phyloP scores from a whole-genome alignment of 30 jellyfish, hydroid and myxozoan genomes.

The Chrysaora quinquecirrha region DNA sequence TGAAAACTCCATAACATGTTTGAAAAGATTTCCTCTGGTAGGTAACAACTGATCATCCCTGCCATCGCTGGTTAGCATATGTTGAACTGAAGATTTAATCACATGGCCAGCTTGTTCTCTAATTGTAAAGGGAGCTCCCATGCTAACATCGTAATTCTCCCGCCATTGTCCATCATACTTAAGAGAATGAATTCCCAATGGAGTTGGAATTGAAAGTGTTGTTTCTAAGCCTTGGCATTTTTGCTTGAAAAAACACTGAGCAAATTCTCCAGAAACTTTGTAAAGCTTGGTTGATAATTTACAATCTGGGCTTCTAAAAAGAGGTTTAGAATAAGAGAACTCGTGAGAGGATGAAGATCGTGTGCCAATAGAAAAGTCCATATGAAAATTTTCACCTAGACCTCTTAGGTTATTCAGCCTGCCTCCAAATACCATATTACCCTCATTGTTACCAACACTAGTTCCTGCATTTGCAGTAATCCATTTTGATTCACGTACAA shows the following conservation, averaged over 20 bases:
- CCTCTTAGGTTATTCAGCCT: constrained; percentile 85
- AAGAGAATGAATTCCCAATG: constrained; percentile 81
- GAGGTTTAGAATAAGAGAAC: constrained; percentile 65
- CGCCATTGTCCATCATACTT: constrained; percentile 88
- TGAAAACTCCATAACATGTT: constrained; percentile 84
- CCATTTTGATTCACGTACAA: constrained; percentile 77
- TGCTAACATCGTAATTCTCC: constrained; percentile 64
- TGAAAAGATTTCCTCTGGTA: constrained; percentile 79
- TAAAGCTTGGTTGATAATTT: constrained; percentile 54
- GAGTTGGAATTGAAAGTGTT: constrained; percentile 80
- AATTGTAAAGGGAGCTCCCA: constrained; percentile 81
- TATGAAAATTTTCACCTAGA: constrained; percentile 64
- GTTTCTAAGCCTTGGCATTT: constrained; percentile 65
- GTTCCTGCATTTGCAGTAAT: constrained; percentile 87
- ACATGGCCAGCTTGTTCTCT: constrained; percentile 92
- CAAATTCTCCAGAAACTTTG: constrained; percentile 60
- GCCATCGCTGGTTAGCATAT: constrained; percentile 85
- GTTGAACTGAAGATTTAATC: constrained; percentile 82
- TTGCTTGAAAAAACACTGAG: constrained; percentile 75
- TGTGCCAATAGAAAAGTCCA: constrained; percentile 81
- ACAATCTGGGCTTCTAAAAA: constrained; percentile 79
- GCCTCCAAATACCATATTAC: constrained; percentile 80
- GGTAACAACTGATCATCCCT: constrained; percentile 88
- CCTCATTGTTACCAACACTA: constrained; percentile 91
- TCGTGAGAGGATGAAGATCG: constrained; percentile 85